Conservation (phyloP, 2,888 invertebrate genomes). For the Catocala fraxini region DNA sequence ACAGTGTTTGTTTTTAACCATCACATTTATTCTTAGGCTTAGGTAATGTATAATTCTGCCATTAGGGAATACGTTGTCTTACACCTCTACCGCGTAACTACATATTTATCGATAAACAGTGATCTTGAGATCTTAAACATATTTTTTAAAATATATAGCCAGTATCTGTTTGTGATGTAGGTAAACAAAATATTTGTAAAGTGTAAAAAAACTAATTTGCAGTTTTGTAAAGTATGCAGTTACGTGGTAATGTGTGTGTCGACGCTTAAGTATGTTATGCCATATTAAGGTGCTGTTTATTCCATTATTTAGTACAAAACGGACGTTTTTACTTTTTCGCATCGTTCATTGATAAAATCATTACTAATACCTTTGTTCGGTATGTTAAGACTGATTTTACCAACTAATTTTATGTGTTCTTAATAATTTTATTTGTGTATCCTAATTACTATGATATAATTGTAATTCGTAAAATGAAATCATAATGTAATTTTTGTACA, state of each 20-base stretch:
- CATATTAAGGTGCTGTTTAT: constrained; percentile 76
- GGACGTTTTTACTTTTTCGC: constrained; percentile 49
- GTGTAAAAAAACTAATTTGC: neutral
- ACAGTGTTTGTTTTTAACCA: constrained; percentile 46
- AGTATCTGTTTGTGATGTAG: constrained; percentile 1
- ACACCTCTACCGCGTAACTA: constrained; percentile 31
- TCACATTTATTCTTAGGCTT: constrained; percentile 53
- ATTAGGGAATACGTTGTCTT: constrained; percentile 42
- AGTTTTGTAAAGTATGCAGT: constrained; percentile 10
- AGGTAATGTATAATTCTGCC: constrained; percentile 55
- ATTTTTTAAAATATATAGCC: neutral
- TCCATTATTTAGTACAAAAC: constrained; percentile 74
- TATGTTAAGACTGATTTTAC: constrained; percentile 79
- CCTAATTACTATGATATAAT: constrained; percentile 41
- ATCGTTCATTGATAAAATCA: constrained; percentile 54
- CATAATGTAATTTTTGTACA: constrained; percentile 28
- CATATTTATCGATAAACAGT: neutral
- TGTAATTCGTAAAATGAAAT: constrained; percentile 40
- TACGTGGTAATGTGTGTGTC: constrained; percentile 47
- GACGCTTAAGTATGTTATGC: constrained; percentile 49
- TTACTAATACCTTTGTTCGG: constrained; percentile 44
- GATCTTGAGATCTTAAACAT: too few species aligned
- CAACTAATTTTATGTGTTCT: constrained; percentile 58
- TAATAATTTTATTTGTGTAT: constrained; percentile 59
- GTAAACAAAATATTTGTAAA: neutral